Evolutionary conservation across 2,888 invertebrate genomes (phyloP), one percentile per base, ranked within the genome.

Genomic region (Cremastinae sp.): DNA sequence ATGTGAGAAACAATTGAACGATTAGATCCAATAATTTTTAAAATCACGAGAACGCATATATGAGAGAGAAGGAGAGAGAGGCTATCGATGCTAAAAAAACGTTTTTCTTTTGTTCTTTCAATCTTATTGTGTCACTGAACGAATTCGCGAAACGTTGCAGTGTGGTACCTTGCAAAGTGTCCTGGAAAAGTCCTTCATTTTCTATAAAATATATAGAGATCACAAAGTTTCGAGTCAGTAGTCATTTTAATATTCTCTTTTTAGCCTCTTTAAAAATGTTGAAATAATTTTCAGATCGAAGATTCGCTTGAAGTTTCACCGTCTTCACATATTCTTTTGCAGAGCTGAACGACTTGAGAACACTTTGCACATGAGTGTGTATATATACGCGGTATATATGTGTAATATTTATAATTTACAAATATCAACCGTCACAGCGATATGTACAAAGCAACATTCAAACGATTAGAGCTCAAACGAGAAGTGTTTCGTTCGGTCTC

Each of bases 371-470:
- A 22, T 53, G 22, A 22, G 20, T 39, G 14, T 41, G 10, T 41
- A 37, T 55, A 39, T 43, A 68, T 39, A 14, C 20, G 39, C 47
- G 16, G 35, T 41, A 12, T 65, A 37, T 56, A 41, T 18, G 59
- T 59, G 59, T 69, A 59, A 35, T 53, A 53, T 70, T 73, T 76
- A 69, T 72, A 78, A 78, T 78, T 75, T 78, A 78, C 78, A 78
- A 78, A 75, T 75, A 75, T 73, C 69, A 72, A 78, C 72, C 72
- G 64, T 75, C 64, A 69, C 62, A 78, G 78, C 78, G 55, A 66
- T 79, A 80, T 80, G 39, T 80, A 80, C 80, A 80, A 80, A 80
- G 80, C 80, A 16, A 78, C 78, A 80, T 80, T 80, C 75, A 73
- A 79, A 79, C 75, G 75, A 75, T 74, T 65, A 80, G 64, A 79